Evolutionary conservation across 30 jellyfish, hydroid and myxozoan species (phyloP).

Genomic region (Mastigias papua): DNA sequence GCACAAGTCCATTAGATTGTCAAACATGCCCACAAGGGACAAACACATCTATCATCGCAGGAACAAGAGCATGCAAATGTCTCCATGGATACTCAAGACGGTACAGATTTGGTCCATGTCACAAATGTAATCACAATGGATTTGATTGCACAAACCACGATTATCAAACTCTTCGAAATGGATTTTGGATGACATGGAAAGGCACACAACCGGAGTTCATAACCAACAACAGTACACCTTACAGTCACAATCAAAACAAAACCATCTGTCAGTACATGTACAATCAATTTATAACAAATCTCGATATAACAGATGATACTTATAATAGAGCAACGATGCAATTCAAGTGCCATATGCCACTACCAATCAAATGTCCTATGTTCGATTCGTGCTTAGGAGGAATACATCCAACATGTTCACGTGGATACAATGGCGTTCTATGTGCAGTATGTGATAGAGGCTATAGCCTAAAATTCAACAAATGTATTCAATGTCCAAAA

Average conservation of each 20-base stretch:
- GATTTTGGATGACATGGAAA: constrained; percentile 54
- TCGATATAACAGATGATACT: constrained; percentile 7
- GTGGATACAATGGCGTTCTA: constrained; percentile 53
- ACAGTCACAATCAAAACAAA: too few relatives aligned
- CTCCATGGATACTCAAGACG: constrained; percentile 32
- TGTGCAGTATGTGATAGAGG: constrained; percentile 53
- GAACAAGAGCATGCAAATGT: constrained; percentile 51
- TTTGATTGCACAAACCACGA: constrained; percentile 25
- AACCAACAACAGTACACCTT: too few relatives aligned
- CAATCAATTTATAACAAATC: constrained; percentile 22
- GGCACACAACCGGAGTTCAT: background rate
- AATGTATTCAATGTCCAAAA: constrained; percentile 42
- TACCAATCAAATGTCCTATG: constrained; percentile 46
- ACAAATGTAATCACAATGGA: constrained; percentile 21
- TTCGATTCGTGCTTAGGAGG: constrained; percentile 61
- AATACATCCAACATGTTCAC: constrained; percentile 19
- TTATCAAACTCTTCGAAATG: constrained; percentile 12
- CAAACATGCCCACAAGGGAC: constrained; percentile 73
- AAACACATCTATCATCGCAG: constrained; percentile 41
- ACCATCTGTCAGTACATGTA: constrained; percentile 4
- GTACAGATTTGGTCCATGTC: constrained; percentile 36
- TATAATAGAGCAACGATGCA: constrained; percentile 16
- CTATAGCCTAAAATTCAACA: constrained; percentile 17
- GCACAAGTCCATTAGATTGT: constrained; percentile 49
- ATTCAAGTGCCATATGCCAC: constrained; percentile 18